These are phyloP conservation scores for Bufotes viridis DNA, from an alignment of 2,797 vertebrate genomes.

Conservation along the genomic window DNA sequence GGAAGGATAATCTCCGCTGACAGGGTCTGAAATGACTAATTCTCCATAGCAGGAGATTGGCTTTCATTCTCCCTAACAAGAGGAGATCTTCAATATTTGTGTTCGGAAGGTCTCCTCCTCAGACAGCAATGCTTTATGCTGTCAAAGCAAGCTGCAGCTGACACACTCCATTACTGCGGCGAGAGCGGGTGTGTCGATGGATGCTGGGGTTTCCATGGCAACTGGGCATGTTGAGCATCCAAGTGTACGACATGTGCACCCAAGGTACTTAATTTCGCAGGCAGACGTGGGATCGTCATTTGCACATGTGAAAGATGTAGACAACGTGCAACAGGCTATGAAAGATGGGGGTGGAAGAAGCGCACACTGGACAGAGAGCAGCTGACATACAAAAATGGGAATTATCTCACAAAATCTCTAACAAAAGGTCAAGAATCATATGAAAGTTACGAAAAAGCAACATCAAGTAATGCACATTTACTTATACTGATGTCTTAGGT, in stretches of 20 bases:
- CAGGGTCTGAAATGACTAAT: conserved; percentile 1
- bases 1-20: not conserved
- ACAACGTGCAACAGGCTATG: not conserved
- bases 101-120: conserved; percentile 7
- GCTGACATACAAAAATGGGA: not conserved
- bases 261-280: not conserved
- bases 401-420: not conserved
- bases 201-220: conserved; percentile 25
- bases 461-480: not conserved
- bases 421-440: not conserved
- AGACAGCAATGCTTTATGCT: conserved; percentile 17
- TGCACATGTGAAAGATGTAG: not conserved
- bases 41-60: not conserved
- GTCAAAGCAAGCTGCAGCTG: not conserved
- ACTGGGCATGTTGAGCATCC: conserved; percentile 30
- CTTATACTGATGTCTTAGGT: not conserved
- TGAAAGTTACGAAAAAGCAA: not conserved
- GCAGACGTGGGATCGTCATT: not conserved
- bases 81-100: conserved; percentile 12
- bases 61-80: not conserved
- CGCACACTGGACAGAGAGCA: not conserved
- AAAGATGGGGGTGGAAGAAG: not conserved
- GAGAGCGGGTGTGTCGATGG: conserved; percentile 39
- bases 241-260: conserved; percentile 21
- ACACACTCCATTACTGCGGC: conserved; percentile 14